Percentiles rank a stretch among this genome's conserved stretches.
Evolutionary conservation across 2,888 invertebrate species (phyloP).

Genomic region (Cryptocephalus moraei): DNA sequence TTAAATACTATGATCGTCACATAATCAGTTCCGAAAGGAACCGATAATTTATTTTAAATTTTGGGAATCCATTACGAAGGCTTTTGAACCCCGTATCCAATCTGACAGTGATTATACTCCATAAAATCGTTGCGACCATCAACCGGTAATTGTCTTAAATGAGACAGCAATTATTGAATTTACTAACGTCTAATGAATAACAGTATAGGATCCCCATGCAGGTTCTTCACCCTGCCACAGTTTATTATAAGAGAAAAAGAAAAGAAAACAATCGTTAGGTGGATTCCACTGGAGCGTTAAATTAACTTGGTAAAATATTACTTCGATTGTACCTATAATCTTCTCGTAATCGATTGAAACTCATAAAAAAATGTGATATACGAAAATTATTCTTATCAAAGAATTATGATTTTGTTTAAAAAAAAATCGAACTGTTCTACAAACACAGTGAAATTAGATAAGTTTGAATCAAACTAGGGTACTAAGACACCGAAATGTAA

Average conservation of each 20-base stretch:
- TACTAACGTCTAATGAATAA: conserved; percentile 5
- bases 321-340: conserved; percentile 23
- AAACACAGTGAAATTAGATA: too few species aligned
- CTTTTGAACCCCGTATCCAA: too few species aligned
- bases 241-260: conserved; percentile 7
- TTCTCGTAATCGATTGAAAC: conserved; percentile 19
- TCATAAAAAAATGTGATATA: conserved; percentile 18
- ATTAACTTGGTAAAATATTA: conserved; percentile 33
- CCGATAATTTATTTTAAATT: too few species aligned
- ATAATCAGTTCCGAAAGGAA: too few species aligned
- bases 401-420: too few species aligned
- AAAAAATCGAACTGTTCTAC: too few species aligned
- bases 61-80: too few species aligned
- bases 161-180: conserved; percentile 5
- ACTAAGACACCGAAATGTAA: too few species aligned
- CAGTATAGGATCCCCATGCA: conserved; percentile 3
- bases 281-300: conserved; percentile 32
- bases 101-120: neutral
- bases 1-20: too few species aligned
- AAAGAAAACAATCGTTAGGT: conserved; percentile 24
- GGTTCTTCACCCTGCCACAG: conserved; percentile 6
- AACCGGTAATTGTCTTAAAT: conserved; percentile 3
- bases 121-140: neutral
- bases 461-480: too few species aligned
- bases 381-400: conserved; percentile 2